Evolutionary conservation across 2,113 vertebrate genomes (phyloP).

Genomic region (Halichoeres trimaculatus): DNA sequence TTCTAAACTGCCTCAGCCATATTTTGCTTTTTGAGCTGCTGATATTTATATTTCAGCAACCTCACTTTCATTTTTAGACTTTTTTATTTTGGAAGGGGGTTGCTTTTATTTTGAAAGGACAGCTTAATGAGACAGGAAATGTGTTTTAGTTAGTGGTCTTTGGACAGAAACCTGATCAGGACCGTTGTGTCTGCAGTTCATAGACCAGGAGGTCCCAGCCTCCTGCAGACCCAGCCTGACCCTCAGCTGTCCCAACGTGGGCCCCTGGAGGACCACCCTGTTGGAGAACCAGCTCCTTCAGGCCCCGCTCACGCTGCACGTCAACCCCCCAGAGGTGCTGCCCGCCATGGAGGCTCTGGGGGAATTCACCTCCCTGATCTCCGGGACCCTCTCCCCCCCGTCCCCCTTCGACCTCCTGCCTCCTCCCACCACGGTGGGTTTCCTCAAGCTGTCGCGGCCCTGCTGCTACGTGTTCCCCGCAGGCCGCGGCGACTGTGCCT

Average conservation of each 20-base stretch:
- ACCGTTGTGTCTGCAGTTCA: slow-evolving; percentile 57
- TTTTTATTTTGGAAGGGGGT: no score
- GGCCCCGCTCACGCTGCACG: slow-evolving; percentile 84
- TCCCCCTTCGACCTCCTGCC: slow-evolving; percentile 94
- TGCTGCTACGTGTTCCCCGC: slow-evolving; percentile 98
- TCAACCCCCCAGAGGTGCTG: slow-evolving; percentile 85
- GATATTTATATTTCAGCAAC: no score
- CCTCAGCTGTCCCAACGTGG: slow-evolving; percentile 87
- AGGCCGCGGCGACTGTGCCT: slow-evolving; percentile 91
- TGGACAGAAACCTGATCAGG: no score
- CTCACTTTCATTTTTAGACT: no score
- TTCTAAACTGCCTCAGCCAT: no score
- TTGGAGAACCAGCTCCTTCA: slow-evolving; percentile 81
- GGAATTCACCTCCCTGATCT: slow-evolving; percentile 91
- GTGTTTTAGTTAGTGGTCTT: no score
- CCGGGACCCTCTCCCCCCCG: slow-evolving; percentile 85
- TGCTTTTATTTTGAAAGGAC: no score
- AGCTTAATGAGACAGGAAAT: no score
- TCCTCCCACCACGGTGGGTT: slow-evolving; percentile 91
- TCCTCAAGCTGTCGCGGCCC: slow-evolving; percentile 93
- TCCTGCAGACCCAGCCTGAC: slow-evolving; percentile 83
- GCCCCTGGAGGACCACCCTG: slow-evolving; percentile 85
- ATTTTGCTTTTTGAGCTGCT: no score
- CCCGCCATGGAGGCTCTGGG: slow-evolving; percentile 89
- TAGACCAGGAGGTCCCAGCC: slow-evolving; percentile 40